Evolutionary conservation across 2,113 vertebrate genomes (phyloP), one percentile per base, ranked within the genome.

Genomic region (Leptodactylus fuscus): DNA sequence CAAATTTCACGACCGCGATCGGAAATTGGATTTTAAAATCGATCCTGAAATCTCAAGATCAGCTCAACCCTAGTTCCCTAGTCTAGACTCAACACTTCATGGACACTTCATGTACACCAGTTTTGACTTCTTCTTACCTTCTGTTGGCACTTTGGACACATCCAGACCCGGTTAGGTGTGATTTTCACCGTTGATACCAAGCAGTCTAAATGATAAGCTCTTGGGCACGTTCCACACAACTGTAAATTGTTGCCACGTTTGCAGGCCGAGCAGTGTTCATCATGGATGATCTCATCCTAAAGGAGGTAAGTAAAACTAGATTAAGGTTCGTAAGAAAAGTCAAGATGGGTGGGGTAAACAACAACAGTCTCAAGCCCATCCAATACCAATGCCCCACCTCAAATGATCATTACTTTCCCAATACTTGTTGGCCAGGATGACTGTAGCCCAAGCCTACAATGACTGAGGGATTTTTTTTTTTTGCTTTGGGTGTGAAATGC

Each of bases 61-160:
- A 16, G 16, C 18, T 10, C n/a, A n/a, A n/a, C n/a, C n/a, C n/a
- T n/a, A n/a, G n/a, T n/a, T n/a, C n/a, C n/a, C n/a, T n/a, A 67
- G 13, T 7, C 5, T 67, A 34, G 5, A 67, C 15, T 6, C 18
- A 1, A 34, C 3, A 34, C 18, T 32, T 67, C 5, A 12, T 18
- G 5, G 29, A 7, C 29, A 67, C 62, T 8, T 0, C 2, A 16
- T 22, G 7, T 13, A 6, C 18, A 69, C 65, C 20, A 1, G 22
- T 38, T 38, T 67, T 18, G 16, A 67, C 5, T 32, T 34, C 27
- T 24, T 46, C 44, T 49, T 87, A 98, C 98, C 96, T 99, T 98
- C 92, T 98, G 97, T 92, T 99, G 98, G 93, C 98, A 99, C 94
- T 95, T 98, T 89, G 97, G 97, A 92, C 98, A 99, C 92, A 96